phyloP scores from a whole-genome alignment of 2,113 vertebrate species.

The Rhineura floridana region DNA sequence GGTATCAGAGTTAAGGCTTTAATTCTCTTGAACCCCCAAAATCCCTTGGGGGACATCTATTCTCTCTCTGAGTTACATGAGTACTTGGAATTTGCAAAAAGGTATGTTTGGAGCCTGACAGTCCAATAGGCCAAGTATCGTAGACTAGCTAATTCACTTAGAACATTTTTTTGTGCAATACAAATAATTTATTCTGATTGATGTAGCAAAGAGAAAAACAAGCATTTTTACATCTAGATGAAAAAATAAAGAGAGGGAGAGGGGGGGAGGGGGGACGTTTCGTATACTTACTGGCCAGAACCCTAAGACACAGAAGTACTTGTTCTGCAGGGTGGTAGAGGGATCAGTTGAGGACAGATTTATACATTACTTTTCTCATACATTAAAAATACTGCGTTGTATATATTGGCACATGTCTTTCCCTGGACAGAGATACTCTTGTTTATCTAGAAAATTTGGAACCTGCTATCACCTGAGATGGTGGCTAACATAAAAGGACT shows the following conservation, averaged over 20 bases:
- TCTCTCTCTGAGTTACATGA: constrained; percentile 83
- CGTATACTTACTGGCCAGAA: constrained; percentile 5
- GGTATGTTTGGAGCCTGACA: constrained; percentile 69
- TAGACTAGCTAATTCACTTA: neutral
- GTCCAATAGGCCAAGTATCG: neutral
- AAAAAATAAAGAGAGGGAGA: neutral
- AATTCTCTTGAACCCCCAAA: constrained; percentile 94
- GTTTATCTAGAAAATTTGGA: neutral
- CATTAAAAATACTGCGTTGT: neutral
- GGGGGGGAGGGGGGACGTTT: too few species aligned
- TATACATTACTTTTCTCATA: neutral
- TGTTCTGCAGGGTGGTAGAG: neutral
- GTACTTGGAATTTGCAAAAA: constrained; percentile 94
- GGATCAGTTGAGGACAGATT: neutral
- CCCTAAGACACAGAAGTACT: neutral
- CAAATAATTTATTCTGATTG: neutral
- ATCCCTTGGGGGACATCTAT: constrained; percentile 93
- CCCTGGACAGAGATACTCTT: neutral
- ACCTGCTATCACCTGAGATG: neutral
- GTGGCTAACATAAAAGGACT: neutral
- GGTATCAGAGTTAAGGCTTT: constrained; percentile 84
- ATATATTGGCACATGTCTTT: neutral
- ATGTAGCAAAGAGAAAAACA: neutral
- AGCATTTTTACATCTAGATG: neutral
- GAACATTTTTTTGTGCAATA: constrained; percentile 6